A percentile compares a stretch with the other conserved stretches of the same genome.
Evolutionary conservation across 2,797 vertebrate genomes (phyloP).

Genomic region (Triplophysa bombifrons): DNA sequence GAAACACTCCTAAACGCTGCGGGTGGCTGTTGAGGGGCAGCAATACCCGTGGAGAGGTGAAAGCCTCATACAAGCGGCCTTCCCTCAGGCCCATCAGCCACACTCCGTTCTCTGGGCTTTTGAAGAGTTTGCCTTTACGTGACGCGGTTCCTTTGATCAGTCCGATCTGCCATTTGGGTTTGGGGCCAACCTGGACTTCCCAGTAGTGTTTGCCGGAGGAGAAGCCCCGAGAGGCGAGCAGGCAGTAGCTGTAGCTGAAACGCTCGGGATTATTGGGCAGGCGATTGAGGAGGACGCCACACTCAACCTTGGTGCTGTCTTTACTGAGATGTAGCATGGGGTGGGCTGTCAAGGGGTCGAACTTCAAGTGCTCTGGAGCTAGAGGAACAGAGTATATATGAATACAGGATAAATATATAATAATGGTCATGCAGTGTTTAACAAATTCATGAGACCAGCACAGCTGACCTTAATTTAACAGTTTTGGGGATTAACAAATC

Average conservation of each 20-base stretch:
- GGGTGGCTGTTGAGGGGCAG: slow-evolving; percentile 72
- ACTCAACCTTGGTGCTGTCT: slow-evolving; percentile 76
- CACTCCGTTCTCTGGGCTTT: slow-evolving; percentile 78
- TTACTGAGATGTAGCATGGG: slow-evolving; percentile 80
- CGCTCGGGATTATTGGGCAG: slow-evolving; percentile 79
- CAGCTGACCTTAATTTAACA: too few relatives aligned
- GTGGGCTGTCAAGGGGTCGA: slow-evolving; percentile 81
- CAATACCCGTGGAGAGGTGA: slow-evolving; percentile 66
- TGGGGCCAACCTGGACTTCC: slow-evolving; percentile 82
- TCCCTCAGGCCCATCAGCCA: slow-evolving; percentile 85
- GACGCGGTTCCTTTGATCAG: slow-evolving; percentile 79
- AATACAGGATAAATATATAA: slow-evolving; percentile 9
- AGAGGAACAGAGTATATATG: slow-evolving; percentile 1
- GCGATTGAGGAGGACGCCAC: slow-evolving; percentile 69
- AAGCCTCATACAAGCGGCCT: slow-evolving; percentile 81
- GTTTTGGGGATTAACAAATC: too few relatives aligned
- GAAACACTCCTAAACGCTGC: slow-evolving; percentile 75
- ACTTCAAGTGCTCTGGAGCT: slow-evolving; percentile 79
- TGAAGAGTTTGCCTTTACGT: slow-evolving; percentile 81
- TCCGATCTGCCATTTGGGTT: slow-evolving; percentile 82
- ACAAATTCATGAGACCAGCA: too few relatives aligned
- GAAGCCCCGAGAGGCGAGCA: slow-evolving; percentile 80
- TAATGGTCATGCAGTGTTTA: too few relatives aligned
- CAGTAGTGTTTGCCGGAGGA: slow-evolving; percentile 86
- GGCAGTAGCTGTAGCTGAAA: slow-evolving; percentile 82